Base-by-base conservation (phyloP, 2,888 invertebrate genomes). In the Aleiodes alternator region DNA sequence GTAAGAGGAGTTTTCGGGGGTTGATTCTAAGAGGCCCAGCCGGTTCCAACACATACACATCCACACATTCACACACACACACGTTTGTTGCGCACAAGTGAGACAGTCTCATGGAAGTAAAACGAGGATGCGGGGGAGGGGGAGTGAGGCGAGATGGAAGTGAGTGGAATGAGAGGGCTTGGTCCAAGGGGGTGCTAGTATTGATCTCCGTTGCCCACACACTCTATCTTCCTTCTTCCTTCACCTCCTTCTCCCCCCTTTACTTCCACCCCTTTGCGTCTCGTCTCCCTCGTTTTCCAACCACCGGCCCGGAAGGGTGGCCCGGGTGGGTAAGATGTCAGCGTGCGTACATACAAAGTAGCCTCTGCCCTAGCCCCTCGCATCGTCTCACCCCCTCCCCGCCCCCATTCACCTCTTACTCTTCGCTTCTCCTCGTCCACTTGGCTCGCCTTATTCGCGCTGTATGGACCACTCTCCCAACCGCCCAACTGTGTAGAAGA, bases 301-400 rank as follows among this genome's bases (percentile, higher is more conserved):
- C 82, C 80, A 82, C 81, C 81, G 80, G 79, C 81, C 78, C 73
- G 83, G 82, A 81, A 81, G 84, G 84, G 85, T 82, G 82, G 83
- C 81, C 83, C 80, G 79, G 78, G 82, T 85, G 87, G 87, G 85
- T 88, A 88, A 88, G 88, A 88, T 88, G 87, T 87, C 87, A 86
- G 88, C 87, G 84, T 89, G 88, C 87, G 89, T 89, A 88, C 89
- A 88, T 88, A 89, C 88, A 89, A 88, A 89, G 88, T 88, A 88
- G 88, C 87, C 86, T 83, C 81, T 80, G 75, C 80, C 78, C 75
- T 69, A 76, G 76, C 73, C 76, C 43, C 76, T 75, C 64, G 72
- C 56, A 56, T 71, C 68, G 34, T 34, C 34, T 34, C 61, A 51
- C 53, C 50, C 69, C 53, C 68, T 12, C 66, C 71, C 51, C 61